phyloP scores from a whole-genome alignment of 2,797 vertebrate species.

The Paedocypris micromegethes region DNA sequence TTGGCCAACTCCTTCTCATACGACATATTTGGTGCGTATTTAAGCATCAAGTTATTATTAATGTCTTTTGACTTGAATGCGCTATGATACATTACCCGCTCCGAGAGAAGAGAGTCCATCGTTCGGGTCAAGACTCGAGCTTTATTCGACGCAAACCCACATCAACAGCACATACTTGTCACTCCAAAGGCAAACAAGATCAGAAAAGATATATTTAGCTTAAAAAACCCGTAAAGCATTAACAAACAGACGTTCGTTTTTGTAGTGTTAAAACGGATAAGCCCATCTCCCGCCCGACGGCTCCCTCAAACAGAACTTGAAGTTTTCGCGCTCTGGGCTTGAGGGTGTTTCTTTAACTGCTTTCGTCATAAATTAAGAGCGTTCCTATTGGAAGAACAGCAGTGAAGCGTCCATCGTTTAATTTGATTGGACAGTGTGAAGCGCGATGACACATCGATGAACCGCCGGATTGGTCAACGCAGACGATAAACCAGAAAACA shows the following conservation, averaged over 20 bases:
- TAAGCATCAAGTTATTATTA: background rate
- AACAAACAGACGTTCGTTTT: conserved; percentile 13
- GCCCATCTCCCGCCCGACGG: conserved; percentile 67
- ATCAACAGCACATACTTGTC: conserved; percentile 16
- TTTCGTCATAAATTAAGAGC: conserved; percentile 49
- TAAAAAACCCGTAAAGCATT: conserved; percentile 1
- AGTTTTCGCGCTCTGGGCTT: conserved; percentile 71
- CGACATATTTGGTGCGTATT: background rate
- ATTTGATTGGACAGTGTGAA: conserved; percentile 26
- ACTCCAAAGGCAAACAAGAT: background rate
- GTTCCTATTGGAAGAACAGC: conserved; percentile 55
- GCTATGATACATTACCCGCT: conserved; percentile 45
- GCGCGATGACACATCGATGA: background rate
- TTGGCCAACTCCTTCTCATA: background rate
- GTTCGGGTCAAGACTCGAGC: conserved; percentile 22
- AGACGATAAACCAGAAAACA: conserved; percentile 14
- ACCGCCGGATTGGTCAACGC: conserved; percentile 49
- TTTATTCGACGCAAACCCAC: conserved; percentile 31
- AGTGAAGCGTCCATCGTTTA: background rate
- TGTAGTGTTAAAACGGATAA: conserved; percentile 29
- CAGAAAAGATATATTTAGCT: background rate
- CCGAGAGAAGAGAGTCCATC: conserved; percentile 42
- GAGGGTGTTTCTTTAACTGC: conserved; percentile 47
- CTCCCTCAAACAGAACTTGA: conserved; percentile 52
- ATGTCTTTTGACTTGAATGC: background rate